Percentiles rank a stretch among this genome's conserved stretches.
phyloP scores from a whole-genome alignment of 2,113 vertebrate species.

The Mus spicilegus region DNA sequence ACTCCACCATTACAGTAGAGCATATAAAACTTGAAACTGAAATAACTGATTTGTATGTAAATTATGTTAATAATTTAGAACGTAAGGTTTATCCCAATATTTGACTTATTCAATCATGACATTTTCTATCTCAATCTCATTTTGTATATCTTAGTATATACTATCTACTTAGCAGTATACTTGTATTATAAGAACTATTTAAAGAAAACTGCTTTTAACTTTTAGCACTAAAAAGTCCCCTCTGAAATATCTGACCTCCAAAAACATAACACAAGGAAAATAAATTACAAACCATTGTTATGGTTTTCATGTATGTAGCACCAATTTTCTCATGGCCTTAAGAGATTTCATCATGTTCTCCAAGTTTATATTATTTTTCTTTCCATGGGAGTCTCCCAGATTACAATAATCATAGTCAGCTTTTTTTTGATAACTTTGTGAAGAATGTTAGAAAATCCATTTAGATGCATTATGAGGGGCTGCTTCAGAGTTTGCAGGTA shows the following conservation, averaged over 20 bases:
- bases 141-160: neutral
- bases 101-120: constrained; percentile 27
- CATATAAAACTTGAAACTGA: constrained; percentile 12
- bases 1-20: neutral
- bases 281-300: constrained; percentile 58
- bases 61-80: neutral
- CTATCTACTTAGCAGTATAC: neutral
- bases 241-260: constrained; percentile 63
- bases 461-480: constrained; percentile 57
- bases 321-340: constrained; percentile 55
- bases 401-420: constrained; percentile 58
- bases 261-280: constrained; percentile 47
- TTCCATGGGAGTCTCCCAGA: constrained; percentile 57
- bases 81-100: neutral
- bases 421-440: constrained; percentile 50
- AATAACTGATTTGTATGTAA: neutral
- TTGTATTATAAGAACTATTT: neutral
- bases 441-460: constrained; percentile 68
- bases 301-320: constrained; percentile 59
- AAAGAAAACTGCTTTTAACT: constrained; percentile 46
- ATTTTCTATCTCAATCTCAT: neutral
- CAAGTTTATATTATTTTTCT: constrained; percentile 54
- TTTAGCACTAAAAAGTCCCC: constrained; percentile 57
- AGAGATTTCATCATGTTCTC: constrained; percentile 70
- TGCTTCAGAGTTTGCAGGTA: constrained; percentile 57